Evolutionary conservation across 2,113 vertebrate species (phyloP).

Genomic region (Centropus bengalensis): DNA sequence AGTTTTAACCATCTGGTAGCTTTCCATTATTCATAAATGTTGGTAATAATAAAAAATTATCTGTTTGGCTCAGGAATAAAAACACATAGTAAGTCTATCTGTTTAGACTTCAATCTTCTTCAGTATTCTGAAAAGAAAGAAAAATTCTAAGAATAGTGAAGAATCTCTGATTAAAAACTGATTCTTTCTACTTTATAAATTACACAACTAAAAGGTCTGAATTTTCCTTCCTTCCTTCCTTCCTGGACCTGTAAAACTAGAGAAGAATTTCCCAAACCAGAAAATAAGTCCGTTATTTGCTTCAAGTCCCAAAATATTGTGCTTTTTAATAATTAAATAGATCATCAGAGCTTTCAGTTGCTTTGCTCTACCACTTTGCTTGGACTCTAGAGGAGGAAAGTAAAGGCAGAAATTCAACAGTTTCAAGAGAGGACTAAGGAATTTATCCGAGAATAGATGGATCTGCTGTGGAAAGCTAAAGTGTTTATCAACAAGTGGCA

Average conservation of each 20-base stretch:
- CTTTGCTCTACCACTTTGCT: not conserved
- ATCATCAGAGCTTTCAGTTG: not conserved
- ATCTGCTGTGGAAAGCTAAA: not conserved
- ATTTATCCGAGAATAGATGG: not conserved
- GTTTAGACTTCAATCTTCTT: not conserved
- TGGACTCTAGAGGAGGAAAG: not conserved
- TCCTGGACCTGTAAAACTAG: not conserved
- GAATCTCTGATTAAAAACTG: slow-evolving; percentile 13
- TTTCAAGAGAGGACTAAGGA: not conserved
- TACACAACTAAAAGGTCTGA: slow-evolving; percentile 26
- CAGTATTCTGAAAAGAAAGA: not conserved
- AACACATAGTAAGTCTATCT: not conserved
- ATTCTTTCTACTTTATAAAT: slow-evolving; percentile 70
- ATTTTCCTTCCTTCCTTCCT: not conserved
- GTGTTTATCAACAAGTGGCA: not conserved
- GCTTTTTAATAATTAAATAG: slow-evolving; percentile 1
- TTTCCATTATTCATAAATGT: not conserved
- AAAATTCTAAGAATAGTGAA: not conserved
- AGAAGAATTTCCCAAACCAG: not conserved
- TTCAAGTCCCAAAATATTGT: not conserved
- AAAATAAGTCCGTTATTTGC: not conserved
- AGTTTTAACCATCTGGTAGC: not conserved
- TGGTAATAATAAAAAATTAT: slow-evolving; percentile 21
- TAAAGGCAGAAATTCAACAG: not conserved
- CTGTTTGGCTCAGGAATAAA: slow-evolving; percentile 8